Evolutionary conservation across 2,113 vertebrate genomes (phyloP).

Genomic region (Dendropsophus ebraccatus): DNA sequence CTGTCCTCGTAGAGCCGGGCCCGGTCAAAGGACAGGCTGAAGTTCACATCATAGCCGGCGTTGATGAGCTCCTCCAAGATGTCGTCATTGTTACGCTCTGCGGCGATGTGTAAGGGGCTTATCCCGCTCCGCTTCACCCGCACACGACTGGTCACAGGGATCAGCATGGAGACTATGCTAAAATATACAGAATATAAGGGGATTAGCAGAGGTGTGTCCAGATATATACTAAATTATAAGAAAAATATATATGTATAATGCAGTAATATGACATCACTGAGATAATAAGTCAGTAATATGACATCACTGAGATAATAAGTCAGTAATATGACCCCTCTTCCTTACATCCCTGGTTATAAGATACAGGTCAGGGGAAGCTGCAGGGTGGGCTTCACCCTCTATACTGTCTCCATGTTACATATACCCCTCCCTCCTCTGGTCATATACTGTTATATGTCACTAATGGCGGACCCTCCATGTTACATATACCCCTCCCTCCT

Average conservation of each 20-base stretch:
- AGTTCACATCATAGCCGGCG: conserved; percentile 88
- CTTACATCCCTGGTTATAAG: no score
- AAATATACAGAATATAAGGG: not conserved
- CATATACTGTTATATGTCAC: no score
- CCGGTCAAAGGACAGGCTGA: conserved; percentile 78
- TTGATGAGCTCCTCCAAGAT: conserved; percentile 82
- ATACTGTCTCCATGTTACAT: no score
- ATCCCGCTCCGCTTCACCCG: conserved; percentile 84
- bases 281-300: not conserved
- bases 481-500: no score
- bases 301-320: not conserved
- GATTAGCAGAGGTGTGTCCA: no score
- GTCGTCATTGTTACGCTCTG: conserved; percentile 82
- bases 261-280: no score
- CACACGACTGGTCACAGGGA: conserved; percentile 81
- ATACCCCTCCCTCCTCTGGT: no score
- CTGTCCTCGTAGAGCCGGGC: conserved; percentile 87
- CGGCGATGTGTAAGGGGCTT: conserved; percentile 91
- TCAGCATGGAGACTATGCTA: conserved; percentile 88
- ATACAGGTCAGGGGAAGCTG: no score
- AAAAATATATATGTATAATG: no score
- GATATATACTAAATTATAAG: no score
- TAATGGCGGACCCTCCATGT: no score
- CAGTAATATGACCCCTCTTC: not conserved
- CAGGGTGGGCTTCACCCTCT: no score